Base-by-base conservation (phyloP, 2,113 vertebrate species). In the Xenopus laevis region DNA sequence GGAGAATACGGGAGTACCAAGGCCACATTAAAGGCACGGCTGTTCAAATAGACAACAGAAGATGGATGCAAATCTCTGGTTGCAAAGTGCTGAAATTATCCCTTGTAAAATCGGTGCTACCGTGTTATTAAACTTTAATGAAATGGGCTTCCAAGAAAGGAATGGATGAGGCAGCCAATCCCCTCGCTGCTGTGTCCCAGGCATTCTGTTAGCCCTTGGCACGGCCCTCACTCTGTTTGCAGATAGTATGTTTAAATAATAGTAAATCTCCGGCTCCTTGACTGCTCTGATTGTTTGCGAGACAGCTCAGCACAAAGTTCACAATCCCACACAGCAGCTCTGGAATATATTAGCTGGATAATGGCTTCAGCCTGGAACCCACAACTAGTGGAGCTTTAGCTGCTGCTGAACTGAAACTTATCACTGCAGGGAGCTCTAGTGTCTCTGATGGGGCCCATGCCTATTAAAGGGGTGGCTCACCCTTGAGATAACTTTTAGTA, bases 101-200 rank as follows among this genome's bases (percentile, higher is more conserved):
- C 47, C 47, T 40, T 46, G 7, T 27, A 44, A 40, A 40, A 64
- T 13, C 5, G 7, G 7, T 30, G 11, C 62, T 64, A 60, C 45
- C n/a, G 21, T 68, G 55, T 61, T 57, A 68, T 74, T 74, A 52
- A 17, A 61, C 52, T 61, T 61, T 68, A 74, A 74, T 68, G 65
- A 68, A 74, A 33, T 8, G 11, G 55, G 17, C 33, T 61, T 61
- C 67, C 21, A 47, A 74, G 55, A 67, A 33, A 44, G 12, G n/a
- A 58, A 61, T 61, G 50, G 64, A 65, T 21, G 57, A 68, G 46
- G 27, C 57, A 21, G 65, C 46, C 44, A 47, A 44, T 50, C 53
- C 50, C 40, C 21, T 33, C 33, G 17, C 17, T 30, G 63, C 23
- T 27, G 23, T 17, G 21, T 59, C 13, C 16, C 23, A 59, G 16